A percentile compares a stretch with the other conserved stretches of the same genome.
These are phyloP conservation scores for Boloria selene DNA, from an alignment of 2,888 invertebrate species.

Conservation along the genomic window DNA sequence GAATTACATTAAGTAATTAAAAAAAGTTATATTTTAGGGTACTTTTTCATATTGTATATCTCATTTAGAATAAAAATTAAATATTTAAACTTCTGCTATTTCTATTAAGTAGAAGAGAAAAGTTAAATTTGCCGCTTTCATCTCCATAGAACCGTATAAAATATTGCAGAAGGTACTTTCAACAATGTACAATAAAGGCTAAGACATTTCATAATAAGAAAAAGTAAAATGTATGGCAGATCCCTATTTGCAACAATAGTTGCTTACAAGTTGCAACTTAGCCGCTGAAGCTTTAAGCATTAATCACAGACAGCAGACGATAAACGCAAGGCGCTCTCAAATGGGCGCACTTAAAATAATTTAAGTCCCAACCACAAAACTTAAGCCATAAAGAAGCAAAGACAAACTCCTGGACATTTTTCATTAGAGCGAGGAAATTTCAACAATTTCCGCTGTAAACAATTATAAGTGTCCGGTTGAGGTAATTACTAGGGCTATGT, in stretches of 20 bases:
- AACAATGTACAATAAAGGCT: background rate
- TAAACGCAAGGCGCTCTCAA: slow-evolving; percentile 71
- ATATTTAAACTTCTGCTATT: too few species aligned
- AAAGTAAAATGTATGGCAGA: slow-evolving; percentile 1
- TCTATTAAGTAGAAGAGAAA: too few species aligned
- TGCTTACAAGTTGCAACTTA: slow-evolving; percentile 21
- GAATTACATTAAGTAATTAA: background rate
- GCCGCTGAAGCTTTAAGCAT: slow-evolving; percentile 46
- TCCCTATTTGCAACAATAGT: slow-evolving; percentile 31
- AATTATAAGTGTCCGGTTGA: slow-evolving; percentile 67
- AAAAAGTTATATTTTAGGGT: too few species aligned
- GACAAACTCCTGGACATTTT: slow-evolving; percentile 75
- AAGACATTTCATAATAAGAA: slow-evolving; percentile 1
- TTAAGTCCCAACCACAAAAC: slow-evolving; percentile 65
- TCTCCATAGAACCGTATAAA: too few species aligned
- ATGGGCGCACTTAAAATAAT: slow-evolving; percentile 75
- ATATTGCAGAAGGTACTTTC: background rate
- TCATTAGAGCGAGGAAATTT: slow-evolving; percentile 65
- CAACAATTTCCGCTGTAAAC: slow-evolving; percentile 64
- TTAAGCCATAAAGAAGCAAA: slow-evolving; percentile 70
- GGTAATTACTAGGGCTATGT: slow-evolving; percentile 54
- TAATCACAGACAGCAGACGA: slow-evolving; percentile 66
- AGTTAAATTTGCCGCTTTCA: background rate
- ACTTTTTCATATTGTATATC: too few species aligned
- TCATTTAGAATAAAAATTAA: too few species aligned